Conservation (phyloP, 1,140 invertebrate species). For the Drosophila kohkoa region DNA sequence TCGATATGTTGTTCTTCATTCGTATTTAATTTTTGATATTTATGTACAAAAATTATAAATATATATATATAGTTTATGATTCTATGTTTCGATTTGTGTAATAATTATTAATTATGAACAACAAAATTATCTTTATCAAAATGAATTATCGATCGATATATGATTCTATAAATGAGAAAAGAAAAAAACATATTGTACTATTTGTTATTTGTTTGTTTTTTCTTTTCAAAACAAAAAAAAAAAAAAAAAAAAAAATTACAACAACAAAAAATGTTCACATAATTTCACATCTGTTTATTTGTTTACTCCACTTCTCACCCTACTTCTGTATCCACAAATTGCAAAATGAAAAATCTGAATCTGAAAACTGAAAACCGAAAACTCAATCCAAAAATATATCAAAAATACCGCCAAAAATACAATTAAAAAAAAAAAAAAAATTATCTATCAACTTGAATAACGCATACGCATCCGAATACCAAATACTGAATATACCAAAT, state of each 20-base stretch:
- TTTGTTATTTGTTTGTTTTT: constrained; percentile 50
- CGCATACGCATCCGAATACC: constrained; percentile 67
- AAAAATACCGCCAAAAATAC: constrained; percentile 54
- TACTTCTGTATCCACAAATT: constrained; percentile 81
- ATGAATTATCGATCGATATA: constrained; percentile 32
- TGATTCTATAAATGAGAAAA: constrained; percentile 21
- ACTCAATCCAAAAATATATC: constrained; percentile 41
- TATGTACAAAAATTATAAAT: constrained; percentile 22
- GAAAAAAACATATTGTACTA: constrained; percentile 23
- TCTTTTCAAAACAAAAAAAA: constrained; percentile 45
- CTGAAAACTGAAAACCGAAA: constrained; percentile 51
- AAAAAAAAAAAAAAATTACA: constrained; percentile 31
- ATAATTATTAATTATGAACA: constrained; percentile 45
- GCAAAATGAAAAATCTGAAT: constrained; percentile 66
- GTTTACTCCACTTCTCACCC: constrained; percentile 84
- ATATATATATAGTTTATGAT: constrained; percentile 42
- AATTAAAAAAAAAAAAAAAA: constrained; percentile 31
- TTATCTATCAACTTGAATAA: constrained; percentile 57
- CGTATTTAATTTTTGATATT: constrained; percentile 49
- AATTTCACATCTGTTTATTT: constrained; percentile 85
- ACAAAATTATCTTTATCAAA: constrained; percentile 11
- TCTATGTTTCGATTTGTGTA: constrained; percentile 49
- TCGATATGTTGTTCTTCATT: constrained; percentile 39
- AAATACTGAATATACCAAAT: constrained; percentile 63
- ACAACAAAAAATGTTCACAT: constrained; percentile 78